Conservation (phyloP, 1,140 invertebrate species). For the Euwallacea similis region DNA sequence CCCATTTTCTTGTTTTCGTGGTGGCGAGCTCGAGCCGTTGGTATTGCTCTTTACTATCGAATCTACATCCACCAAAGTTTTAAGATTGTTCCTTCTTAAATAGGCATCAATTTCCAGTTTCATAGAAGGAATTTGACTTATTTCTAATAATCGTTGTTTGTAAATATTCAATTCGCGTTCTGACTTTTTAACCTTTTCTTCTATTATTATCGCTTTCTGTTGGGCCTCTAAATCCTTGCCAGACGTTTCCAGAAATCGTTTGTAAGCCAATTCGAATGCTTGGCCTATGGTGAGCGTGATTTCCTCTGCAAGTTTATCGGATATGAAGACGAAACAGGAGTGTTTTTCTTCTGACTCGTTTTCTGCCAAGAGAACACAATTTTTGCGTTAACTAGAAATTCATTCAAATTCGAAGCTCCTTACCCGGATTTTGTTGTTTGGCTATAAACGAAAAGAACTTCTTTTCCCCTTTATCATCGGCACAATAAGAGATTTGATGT, state of each 20-base stretch:
- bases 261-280: constrained; percentile 96
- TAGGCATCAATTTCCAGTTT: constrained; percentile 50
- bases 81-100: constrained; percentile 49
- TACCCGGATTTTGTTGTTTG: constrained; percentile 64
- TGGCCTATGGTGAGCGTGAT: constrained; percentile 96
- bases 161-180: constrained; percentile 73
- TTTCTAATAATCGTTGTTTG: constrained; percentile 66
- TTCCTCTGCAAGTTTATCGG: constrained; percentile 94
- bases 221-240: constrained; percentile 74
- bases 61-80: constrained; percentile 49
- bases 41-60: constrained; percentile 22
- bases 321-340: constrained; percentile 95
- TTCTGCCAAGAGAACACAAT: constrained; percentile 2
- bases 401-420: constrained; percentile 13
- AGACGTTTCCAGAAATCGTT: constrained; percentile 77
- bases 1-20: constrained; percentile 23
- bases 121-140: constrained; percentile 54
- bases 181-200: constrained; percentile 72
- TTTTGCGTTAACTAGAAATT: not conserved
- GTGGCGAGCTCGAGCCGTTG: not conserved
- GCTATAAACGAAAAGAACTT: constrained; percentile 96
- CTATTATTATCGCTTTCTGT: constrained; percentile 69
- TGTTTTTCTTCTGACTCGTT: constrained; percentile 69
- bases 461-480: constrained; percentile 96
- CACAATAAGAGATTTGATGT: constrained; percentile 97